Conservation (phyloP, 2,113 vertebrate genomes). For the Eubucco bourcierii region DNA sequence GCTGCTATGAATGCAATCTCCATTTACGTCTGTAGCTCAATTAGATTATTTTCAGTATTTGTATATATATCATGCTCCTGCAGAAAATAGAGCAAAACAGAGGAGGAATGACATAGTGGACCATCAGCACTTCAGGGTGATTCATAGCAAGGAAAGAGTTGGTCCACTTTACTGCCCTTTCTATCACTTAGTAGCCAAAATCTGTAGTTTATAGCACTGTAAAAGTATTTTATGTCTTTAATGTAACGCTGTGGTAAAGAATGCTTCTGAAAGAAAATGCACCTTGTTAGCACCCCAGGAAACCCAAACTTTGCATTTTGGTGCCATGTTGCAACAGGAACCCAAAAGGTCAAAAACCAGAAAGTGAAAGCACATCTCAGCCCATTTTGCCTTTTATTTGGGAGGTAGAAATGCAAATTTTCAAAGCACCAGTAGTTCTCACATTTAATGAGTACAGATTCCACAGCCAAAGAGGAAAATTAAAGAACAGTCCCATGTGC, state of each 20-base stretch:
- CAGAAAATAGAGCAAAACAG: background rate
- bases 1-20: background rate
- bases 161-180: background rate
- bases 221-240: background rate
- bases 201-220: background rate
- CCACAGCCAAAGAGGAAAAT: slow-evolving; percentile 48
- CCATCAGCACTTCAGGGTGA: background rate
- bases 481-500: slow-evolving; percentile 19
- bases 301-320: background rate
- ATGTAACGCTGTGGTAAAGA: background rate
- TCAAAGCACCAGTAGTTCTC: background rate
- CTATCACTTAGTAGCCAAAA: background rate
- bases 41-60: background rate
- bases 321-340: background rate
- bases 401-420: background rate
- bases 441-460: slow-evolving; percentile 40
- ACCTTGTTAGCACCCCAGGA: background rate
- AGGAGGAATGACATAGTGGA: background rate
- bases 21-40: background rate
- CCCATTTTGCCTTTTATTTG: background rate
- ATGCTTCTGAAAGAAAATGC: background rate
- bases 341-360: background rate
- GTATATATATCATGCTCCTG: background rate
- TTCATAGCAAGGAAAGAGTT: background rate
- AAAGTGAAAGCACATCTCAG: background rate